These are phyloP conservation scores for Latrodectus geometricus DNA, from an alignment of 1,140 invertebrate species.

Conservation along the genomic window DNA sequence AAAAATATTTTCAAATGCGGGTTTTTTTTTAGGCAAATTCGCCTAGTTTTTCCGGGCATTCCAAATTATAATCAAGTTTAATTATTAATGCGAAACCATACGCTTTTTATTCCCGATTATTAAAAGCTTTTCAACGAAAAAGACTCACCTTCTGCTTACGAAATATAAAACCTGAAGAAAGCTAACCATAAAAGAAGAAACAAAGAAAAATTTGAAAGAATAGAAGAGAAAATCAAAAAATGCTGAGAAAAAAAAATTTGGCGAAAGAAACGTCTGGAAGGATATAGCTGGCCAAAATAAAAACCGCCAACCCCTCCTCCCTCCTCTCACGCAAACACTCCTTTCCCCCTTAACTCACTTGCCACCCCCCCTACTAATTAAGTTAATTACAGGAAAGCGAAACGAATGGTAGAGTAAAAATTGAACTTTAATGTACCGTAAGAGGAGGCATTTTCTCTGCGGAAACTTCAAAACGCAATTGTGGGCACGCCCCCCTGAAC, in stretches of 20 bases:
- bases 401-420: slow-evolving; percentile 33
- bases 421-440: slow-evolving; percentile 22
- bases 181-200: neutral
- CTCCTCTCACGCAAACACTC: slow-evolving; percentile 4
- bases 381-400: slow-evolving; percentile 49
- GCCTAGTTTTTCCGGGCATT: neutral
- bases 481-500: slow-evolving; percentile 30
- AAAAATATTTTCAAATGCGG: no score
- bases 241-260: neutral
- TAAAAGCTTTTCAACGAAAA: neutral
- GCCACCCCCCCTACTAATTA: slow-evolving; percentile 39
- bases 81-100: slow-evolving; percentile 5
- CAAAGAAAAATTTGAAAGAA: slow-evolving; percentile 17
- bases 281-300: slow-evolving; percentile 33
- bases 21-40: no score
- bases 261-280: neutral
- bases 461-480: slow-evolving; percentile 33
- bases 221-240: neutral
- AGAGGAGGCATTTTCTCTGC: neutral
- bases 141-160: neutral
- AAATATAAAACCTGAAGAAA: slow-evolving; percentile 18
- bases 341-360: slow-evolving; percentile 7
- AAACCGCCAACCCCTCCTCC: slow-evolving; percentile 10
- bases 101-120: slow-evolving; percentile 5
- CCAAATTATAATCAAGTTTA: slow-evolving; percentile 7